Evolutionary conservation across 92 coral and sea anemone genomes (phyloP).

Genomic region (Hydrozoanthus gracilis): DNA sequence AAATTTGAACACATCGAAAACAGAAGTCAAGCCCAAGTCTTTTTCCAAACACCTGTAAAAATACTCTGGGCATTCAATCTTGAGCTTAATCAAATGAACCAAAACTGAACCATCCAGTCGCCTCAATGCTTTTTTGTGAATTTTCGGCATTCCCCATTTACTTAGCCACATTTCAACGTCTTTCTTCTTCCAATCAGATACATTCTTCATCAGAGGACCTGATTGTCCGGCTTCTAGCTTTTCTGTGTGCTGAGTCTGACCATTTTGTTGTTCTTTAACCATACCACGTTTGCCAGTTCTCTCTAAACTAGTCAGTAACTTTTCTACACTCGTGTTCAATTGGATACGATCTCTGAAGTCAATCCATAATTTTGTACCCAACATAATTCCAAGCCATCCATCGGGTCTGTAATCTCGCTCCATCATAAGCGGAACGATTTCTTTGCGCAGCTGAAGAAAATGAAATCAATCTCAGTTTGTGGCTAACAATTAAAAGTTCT

Average conservation of each 20-base stretch:
- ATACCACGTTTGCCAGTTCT: slow-evolving; percentile 46
- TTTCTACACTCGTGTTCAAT: slow-evolving; percentile 15
- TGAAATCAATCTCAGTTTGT: no score
- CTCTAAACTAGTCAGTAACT: slow-evolving; percentile 51
- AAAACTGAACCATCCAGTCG: slow-evolving; percentile 51
- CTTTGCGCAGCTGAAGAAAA: slow-evolving; percentile 61
- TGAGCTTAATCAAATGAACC: slow-evolving; percentile 39
- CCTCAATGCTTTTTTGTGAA: slow-evolving; percentile 49
- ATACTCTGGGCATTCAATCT: slow-evolving; percentile 61
- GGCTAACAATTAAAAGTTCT: no score
- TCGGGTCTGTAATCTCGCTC: slow-evolving; percentile 64
- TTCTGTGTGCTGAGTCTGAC: no score
- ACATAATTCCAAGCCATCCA: slow-evolving; percentile 73
- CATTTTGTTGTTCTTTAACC: not conserved
- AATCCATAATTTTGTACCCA: slow-evolving; percentile 76
- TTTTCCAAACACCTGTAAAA: slow-evolving; percentile 55
- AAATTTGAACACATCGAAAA: slow-evolving; percentile 59
- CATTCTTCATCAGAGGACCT: not conserved
- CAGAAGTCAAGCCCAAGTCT: slow-evolving; percentile 42
- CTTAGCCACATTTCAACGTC: slow-evolving; percentile 58
- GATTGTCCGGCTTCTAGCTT: not conserved
- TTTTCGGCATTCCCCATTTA: slow-evolving; percentile 55
- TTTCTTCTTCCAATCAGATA: slow-evolving; percentile 32
- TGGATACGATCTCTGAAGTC: slow-evolving; percentile 53
- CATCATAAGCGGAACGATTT: slow-evolving; percentile 76